Percentiles rank a stretch among this genome's conserved stretches.
phyloP scores from a whole-genome alignment of 1,140 invertebrate species.

The Hycleus phaleratus region DNA sequence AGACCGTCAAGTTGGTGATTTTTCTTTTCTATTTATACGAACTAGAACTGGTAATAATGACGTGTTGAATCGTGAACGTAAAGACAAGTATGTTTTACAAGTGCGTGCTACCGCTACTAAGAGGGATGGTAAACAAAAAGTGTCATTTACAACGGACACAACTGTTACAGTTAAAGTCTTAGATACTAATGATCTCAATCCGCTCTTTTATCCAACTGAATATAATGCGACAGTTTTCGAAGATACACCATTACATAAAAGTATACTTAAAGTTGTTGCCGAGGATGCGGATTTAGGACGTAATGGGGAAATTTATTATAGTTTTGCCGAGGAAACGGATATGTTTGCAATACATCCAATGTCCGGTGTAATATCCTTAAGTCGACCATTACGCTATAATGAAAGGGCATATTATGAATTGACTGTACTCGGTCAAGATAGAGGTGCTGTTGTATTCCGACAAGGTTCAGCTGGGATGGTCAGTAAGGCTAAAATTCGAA shows the following conservation, averaged over 20 bases:
- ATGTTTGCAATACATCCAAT: conserved; percentile 89
- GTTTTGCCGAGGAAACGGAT: conserved; percentile 72
- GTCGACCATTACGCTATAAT: conserved; percentile 64
- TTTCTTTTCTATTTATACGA: conserved; percentile 83
- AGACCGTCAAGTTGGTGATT: conserved; percentile 78
- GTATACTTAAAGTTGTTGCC: conserved; percentile 68
- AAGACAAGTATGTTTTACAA: conserved; percentile 72
- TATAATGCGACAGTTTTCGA: conserved; percentile 85
- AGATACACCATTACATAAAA: conserved; percentile 76
- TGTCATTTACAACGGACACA: conserved; percentile 60
- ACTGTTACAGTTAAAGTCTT: conserved; percentile 71
- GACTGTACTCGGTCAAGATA: conserved; percentile 73
- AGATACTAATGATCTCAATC: conserved; percentile 88
- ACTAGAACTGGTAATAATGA: conserved; percentile 77
- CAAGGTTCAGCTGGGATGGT: conserved; percentile 51
- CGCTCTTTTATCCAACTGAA: conserved; percentile 79
- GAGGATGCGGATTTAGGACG: conserved; percentile 90
- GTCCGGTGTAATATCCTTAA: conserved; percentile 78
- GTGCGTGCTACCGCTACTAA: conserved; percentile 65
- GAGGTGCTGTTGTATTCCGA: conserved; percentile 57
- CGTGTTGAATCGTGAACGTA: conserved; percentile 84
- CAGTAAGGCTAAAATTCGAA: conserved; percentile 64
- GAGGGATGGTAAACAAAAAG: conserved; percentile 50
- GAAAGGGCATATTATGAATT: conserved; percentile 65
- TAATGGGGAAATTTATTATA: conserved; percentile 96